phyloP scores from a whole-genome alignment of 2,888 invertebrate species.

The Ophioninae sp. region DNA sequence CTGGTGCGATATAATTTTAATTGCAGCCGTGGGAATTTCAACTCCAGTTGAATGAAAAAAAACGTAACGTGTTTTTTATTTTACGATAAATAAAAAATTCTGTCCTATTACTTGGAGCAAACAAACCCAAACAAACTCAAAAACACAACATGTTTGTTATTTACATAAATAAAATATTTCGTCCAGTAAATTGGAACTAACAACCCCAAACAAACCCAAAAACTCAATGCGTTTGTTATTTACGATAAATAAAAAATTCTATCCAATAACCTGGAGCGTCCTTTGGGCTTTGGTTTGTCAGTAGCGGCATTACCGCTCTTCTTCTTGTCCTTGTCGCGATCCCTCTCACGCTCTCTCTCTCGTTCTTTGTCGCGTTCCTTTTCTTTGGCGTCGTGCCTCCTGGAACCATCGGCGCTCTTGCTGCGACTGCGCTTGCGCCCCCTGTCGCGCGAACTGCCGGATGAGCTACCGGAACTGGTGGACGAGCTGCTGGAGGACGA shows the following conservation, averaged over 20 bases:
- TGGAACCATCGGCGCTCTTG: slow-evolving; percentile 78
- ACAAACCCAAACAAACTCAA: too few species aligned
- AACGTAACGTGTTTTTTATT: too few species aligned
- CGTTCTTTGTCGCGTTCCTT: slow-evolving; percentile 81
- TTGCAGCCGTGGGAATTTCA: too few species aligned
- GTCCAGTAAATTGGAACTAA: too few species aligned
- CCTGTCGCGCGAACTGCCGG: slow-evolving; percentile 84
- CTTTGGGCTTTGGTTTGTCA: slow-evolving; percentile 80
- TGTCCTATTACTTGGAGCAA: too few species aligned
- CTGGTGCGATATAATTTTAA: too few species aligned
- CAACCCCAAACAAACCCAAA: too few species aligned
- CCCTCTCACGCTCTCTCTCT: slow-evolving; percentile 80
- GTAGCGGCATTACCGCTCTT: slow-evolving; percentile 77
- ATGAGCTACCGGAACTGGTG: slow-evolving; percentile 86
- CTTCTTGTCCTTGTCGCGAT: slow-evolving; percentile 80
- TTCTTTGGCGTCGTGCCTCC: slow-evolving; percentile 81
- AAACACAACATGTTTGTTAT: too few species aligned
- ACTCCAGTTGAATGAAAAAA: too few species aligned
- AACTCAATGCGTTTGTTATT: too few species aligned
- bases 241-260: background rate
- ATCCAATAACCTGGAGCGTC: slow-evolving; percentile 78
- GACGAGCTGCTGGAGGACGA: slow-evolving; percentile 90
- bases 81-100: too few species aligned
- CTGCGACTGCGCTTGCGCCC: slow-evolving; percentile 83
- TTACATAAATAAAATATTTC: too few species aligned